phyloP scores from a whole-genome alignment of 2,888 invertebrate species.

The Ennomos quercinarius region DNA sequence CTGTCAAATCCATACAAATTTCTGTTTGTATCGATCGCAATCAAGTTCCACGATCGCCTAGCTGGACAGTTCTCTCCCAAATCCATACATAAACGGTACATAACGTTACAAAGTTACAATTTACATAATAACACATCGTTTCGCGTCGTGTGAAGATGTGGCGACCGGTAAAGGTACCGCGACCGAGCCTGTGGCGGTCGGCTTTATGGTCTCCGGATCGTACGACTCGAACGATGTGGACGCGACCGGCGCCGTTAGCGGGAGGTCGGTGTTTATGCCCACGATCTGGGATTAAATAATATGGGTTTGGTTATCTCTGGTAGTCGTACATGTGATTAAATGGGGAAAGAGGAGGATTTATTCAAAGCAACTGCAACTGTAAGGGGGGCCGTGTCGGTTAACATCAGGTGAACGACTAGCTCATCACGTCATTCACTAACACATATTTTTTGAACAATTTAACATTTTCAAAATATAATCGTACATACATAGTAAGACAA shows the following conservation, averaged over 20 bases:
- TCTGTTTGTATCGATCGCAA: too few relatives aligned
- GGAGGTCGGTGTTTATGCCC: constrained; percentile 77
- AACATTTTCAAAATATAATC: too few relatives aligned
- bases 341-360: too few relatives aligned
- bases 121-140: constrained; percentile 64
- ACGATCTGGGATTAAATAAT: constrained; percentile 59
- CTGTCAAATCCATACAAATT: too few relatives aligned
- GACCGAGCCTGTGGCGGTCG: constrained; percentile 21
- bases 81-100: not conserved
- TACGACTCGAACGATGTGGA: constrained; percentile 45
- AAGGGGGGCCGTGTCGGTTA: too few relatives aligned
- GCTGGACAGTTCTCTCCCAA: not conserved
- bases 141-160: constrained; percentile 50
- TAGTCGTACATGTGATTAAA: too few relatives aligned
- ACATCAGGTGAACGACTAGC: too few relatives aligned
- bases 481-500: too few relatives aligned
- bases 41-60: not conserved
- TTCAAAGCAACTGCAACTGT: too few relatives aligned
- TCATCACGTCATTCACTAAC: too few relatives aligned
- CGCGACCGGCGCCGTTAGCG: constrained; percentile 65
- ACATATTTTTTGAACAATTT: too few relatives aligned
- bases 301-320: too few relatives aligned
- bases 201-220: constrained; percentile 72
- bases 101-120: not conserved
- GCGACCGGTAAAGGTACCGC: constrained; percentile 36